Percentiles rank a stretch among this genome's conserved stretches.
Evolutionary conservation across 2,113 vertebrate species (phyloP).

Genomic region (Pipa parva): DNA sequence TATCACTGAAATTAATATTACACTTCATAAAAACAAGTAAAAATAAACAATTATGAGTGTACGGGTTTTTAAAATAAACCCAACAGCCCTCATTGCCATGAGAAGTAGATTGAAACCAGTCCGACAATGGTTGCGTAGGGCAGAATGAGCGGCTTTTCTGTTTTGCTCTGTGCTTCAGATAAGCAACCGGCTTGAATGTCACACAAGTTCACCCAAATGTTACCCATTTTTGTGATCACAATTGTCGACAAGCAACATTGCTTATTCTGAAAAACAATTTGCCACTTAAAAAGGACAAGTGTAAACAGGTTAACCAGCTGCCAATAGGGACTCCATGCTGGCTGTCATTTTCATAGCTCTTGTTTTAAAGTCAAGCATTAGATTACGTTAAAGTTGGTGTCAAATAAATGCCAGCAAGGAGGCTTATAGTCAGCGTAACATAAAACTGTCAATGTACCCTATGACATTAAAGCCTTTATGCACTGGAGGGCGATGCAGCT

Average conservation of each 20-base stretch:
- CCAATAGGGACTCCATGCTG: neutral
- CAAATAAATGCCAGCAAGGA: no score
- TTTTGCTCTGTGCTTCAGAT: no score
- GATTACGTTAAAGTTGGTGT: no score
- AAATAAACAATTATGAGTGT: slow-evolving; percentile 12
- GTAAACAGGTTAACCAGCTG: neutral
- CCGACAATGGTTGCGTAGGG: no score
- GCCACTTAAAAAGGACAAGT: no score
- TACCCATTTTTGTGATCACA: no score
- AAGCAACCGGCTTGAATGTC: no score
- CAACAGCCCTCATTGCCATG: slow-evolving; percentile 1
- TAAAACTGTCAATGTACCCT: neutral
- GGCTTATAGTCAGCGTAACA: neutral
- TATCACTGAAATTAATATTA: slow-evolving; percentile 3
- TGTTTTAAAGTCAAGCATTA: neutral
- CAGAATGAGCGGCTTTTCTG: no score
- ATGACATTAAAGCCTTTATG: neutral
- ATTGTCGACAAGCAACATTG: no score
- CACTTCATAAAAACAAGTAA: slow-evolving; percentile 21
- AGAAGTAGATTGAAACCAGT: no score
- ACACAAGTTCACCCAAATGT: no score
- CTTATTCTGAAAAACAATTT: no score
- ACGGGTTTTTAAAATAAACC: slow-evolving; percentile 28
- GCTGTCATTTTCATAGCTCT: neutral
- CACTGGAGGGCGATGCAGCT: neutral